Evolutionary conservation across 2,113 vertebrate species (phyloP).

Genomic region (Actinemys pallida): DNA sequence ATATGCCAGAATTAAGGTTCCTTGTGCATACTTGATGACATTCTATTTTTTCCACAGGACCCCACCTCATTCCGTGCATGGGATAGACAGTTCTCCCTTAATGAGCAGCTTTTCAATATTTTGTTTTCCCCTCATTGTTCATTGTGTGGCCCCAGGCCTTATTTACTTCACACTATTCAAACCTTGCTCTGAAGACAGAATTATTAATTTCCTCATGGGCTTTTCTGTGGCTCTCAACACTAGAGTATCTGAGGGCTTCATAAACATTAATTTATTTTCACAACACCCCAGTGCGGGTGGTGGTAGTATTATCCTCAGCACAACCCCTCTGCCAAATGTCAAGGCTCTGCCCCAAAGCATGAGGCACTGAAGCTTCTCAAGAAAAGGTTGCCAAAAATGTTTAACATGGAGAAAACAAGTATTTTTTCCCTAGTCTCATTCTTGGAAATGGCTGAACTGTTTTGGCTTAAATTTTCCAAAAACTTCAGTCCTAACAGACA

Average conservation of each 20-base stretch:
- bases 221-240: not conserved
- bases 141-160: not conserved
- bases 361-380: not conserved
- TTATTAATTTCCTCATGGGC: not conserved
- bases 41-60: not conserved
- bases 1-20: not conserved
- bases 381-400: not conserved
- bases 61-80: not conserved
- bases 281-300: not conserved
- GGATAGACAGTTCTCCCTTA: not conserved
- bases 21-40: not conserved
- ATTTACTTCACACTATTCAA: not conserved
- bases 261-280: not conserved
- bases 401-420: not conserved
- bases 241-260: not conserved
- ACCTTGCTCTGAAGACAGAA: not conserved
- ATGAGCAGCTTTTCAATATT: not conserved
- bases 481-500: not conserved
- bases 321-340: not conserved
- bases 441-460: not conserved
- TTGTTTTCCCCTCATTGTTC: not conserved
- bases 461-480: not conserved
- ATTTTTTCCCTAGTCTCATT: not conserved
- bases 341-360: not conserved
- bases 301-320: not conserved